Conservation (phyloP, 2,113 vertebrate genomes). For the Myrmecobius fasciatus region DNA sequence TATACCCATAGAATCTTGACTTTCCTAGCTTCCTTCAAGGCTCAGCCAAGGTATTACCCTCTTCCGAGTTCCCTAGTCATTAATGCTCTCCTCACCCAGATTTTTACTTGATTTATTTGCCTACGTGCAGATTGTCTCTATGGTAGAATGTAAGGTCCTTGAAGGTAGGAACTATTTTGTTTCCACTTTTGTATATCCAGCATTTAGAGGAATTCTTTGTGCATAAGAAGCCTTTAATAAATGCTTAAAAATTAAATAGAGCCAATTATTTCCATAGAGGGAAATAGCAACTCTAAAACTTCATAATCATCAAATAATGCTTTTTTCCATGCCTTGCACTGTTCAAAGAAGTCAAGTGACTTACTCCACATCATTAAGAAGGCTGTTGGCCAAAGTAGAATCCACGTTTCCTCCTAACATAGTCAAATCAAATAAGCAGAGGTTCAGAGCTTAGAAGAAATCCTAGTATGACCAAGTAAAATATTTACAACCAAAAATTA, state of each 20-base stretch:
- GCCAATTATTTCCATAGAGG: neutral
- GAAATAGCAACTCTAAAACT: neutral
- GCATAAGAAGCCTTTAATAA: neutral
- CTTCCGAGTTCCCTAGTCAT: neutral
- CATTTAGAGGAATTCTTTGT: neutral
- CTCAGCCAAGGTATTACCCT: neutral
- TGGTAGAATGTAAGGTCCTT: neutral
- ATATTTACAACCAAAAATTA: neutral
- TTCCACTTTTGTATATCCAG: neutral
- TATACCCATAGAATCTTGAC: neutral
- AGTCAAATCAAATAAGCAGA: neutral
- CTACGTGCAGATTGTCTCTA: neutral
- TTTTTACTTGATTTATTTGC: neutral
- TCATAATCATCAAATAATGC: neutral
- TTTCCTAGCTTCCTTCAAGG: too few species aligned
- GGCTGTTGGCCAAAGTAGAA: neutral
- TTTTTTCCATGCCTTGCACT: neutral
- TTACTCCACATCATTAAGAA: conserved; percentile 6
- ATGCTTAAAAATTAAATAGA: neutral
- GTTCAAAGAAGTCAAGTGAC: neutral
- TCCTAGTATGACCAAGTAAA: conserved; percentile 9
- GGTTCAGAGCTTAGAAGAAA: neutral
- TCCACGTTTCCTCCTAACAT: neutral
- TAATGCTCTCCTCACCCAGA: neutral
- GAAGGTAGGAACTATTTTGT: neutral